Conservation (phyloP, 2,888 invertebrate genomes). For the Drosophila tanythrix region DNA sequence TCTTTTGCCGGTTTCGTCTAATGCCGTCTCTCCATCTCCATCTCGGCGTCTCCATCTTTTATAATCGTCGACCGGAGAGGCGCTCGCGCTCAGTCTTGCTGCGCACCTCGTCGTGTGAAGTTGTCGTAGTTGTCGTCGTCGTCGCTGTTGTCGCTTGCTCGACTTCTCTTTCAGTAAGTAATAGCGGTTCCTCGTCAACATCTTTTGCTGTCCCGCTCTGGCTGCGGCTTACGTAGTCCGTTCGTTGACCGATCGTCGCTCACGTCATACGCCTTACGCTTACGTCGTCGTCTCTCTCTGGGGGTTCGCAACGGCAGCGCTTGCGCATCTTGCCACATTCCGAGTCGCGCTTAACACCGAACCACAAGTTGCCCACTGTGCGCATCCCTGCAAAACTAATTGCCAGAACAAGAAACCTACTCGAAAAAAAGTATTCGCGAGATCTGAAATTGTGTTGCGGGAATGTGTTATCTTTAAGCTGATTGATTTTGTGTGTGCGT, state of each 20-base stretch:
- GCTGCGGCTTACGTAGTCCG: constrained; percentile 58
- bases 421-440: constrained; percentile 39
- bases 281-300: constrained; percentile 62
- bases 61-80: constrained; percentile 54
- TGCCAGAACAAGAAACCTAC: constrained; percentile 19
- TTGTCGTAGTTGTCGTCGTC: constrained; percentile 66
- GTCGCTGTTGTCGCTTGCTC: constrained; percentile 63
- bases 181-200: constrained; percentile 13
- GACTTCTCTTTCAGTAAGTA: constrained; percentile 47
- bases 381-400: constrained; percentile 57
- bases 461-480: constrained; percentile 2
- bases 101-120: constrained; percentile 85
- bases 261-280: constrained; percentile 55
- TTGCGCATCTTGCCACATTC: constrained; percentile 83
- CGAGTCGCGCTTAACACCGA: constrained; percentile 84
- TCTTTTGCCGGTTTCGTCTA: constrained; percentile 37
- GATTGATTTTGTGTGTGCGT: constrained; percentile 31
- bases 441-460: constrained; percentile 26
- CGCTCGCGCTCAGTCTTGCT: constrained; percentile 84
- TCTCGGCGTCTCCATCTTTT: constrained; percentile 51
- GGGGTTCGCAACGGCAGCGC: constrained; percentile 71
- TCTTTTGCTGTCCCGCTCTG: constrained; percentile 48
- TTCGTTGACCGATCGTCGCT: constrained; percentile 51
- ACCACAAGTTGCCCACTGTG: constrained; percentile 73
- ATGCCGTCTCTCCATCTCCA: constrained; percentile 26